phyloP scores from a whole-genome alignment of 2,797 vertebrate species.

The Pangasius macronema region DNA sequence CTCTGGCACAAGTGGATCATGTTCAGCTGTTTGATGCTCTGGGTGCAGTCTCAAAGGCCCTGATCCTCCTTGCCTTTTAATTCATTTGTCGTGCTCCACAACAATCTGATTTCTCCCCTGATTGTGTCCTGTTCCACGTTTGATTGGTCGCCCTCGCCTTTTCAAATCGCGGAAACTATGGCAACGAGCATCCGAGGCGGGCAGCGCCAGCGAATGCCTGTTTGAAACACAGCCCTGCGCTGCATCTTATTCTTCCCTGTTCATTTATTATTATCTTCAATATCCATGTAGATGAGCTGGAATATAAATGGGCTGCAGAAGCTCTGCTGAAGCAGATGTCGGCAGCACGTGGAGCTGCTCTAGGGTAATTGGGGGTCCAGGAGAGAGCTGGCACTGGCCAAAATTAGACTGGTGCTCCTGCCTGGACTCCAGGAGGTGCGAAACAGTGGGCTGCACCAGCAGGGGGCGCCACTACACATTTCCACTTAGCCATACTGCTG shows the following conservation, averaged over 20 bases:
- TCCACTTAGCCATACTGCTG: slow-evolving; percentile 68
- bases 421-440: slow-evolving; percentile 70
- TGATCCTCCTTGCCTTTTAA: slow-evolving; percentile 48
- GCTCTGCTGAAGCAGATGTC: slow-evolving; percentile 39
- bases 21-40: slow-evolving; percentile 35
- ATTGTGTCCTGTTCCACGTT: slow-evolving; percentile 46
- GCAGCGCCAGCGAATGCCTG: slow-evolving; percentile 26
- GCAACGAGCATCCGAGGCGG: slow-evolving; percentile 61
- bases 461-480: slow-evolving; percentile 79
- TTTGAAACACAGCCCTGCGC: slow-evolving; percentile 33
- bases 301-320: slow-evolving; percentile 65
- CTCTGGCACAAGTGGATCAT: slow-evolving; percentile 10
- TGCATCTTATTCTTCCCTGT: slow-evolving; percentile 55
- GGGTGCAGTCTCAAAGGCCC: slow-evolving; percentile 48
- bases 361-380: slow-evolving; percentile 70
- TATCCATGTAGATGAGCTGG: slow-evolving; percentile 71
- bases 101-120: slow-evolving; percentile 56
- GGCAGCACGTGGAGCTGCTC: slow-evolving; percentile 40
- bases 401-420: slow-evolving; percentile 74
- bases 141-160: slow-evolving; percentile 54
- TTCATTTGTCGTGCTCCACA: slow-evolving; percentile 56
- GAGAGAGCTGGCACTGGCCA: slow-evolving; percentile 74
- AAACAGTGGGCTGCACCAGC: slow-evolving; percentile 72
- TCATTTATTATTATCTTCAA: slow-evolving; percentile 70
- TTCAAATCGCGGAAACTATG: slow-evolving; percentile 68